phyloP scores from a whole-genome alignment of 2,797 vertebrate genomes.

The Ambastaia sidthimunki region DNA sequence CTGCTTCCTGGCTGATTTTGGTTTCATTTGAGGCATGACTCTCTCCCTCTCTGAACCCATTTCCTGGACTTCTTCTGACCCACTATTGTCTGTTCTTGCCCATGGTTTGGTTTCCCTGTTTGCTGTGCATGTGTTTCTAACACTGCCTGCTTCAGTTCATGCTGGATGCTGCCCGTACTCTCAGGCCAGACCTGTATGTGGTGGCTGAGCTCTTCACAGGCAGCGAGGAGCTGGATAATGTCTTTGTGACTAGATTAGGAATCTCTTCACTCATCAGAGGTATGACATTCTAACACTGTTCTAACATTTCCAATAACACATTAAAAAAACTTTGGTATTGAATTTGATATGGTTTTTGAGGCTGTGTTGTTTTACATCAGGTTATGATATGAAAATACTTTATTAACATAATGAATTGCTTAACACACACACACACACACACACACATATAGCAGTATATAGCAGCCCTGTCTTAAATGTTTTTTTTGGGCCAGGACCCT shows the following conservation, averaged over 20 bases:
- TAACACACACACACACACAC: too few relatives aligned
- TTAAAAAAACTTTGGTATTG: neutral
- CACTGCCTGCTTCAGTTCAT: conserved; percentile 83
- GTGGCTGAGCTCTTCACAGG: conserved; percentile 98
- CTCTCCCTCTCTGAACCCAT: neutral
- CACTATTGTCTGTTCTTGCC: neutral
- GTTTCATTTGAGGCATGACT: conserved; percentile 16
- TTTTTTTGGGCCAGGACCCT: too few relatives aligned
- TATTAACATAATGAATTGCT: neutral
- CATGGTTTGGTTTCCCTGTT: conserved; percentile 1
- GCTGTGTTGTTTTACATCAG: neutral
- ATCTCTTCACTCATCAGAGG: conserved; percentile 97
- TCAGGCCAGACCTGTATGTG: conserved; percentile 92
- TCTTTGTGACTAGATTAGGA: conserved; percentile 97
- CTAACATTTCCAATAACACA: neutral
- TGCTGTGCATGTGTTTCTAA: conserved; percentile 22
- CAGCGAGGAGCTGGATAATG: conserved; percentile 96
- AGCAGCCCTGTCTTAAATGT: neutral
- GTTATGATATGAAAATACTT: neutral
- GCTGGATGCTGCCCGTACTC: conserved; percentile 87
- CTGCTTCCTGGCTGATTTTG: neutral
- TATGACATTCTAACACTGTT: conserved; percentile 63
- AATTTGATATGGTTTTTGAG: neutral
- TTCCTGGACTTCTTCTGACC: conserved; percentile 49
- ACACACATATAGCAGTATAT: neutral